These are phyloP conservation scores for Rotaria macrura DNA, from an alignment of 2,888 invertebrate genomes.

Conservation along the genomic window DNA sequence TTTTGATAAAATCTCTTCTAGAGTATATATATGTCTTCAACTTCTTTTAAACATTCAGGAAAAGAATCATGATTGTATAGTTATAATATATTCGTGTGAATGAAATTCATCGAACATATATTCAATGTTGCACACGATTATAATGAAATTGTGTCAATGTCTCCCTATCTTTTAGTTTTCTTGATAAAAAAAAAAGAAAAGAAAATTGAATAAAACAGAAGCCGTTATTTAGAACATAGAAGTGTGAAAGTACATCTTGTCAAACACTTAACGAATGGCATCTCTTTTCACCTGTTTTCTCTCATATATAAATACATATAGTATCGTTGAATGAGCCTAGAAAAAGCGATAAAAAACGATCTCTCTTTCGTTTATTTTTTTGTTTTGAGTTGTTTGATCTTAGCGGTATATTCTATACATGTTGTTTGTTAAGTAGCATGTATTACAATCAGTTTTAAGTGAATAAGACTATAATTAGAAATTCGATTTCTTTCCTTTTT, in stretches of 20 bases:
- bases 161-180: too few relatives aligned
- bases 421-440: neutral
- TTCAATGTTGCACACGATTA: too few relatives aligned
- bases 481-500: slow-evolving; percentile 54
- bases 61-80: too few relatives aligned
- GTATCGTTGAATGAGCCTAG: neutral
- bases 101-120: too few relatives aligned
- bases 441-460: neutral
- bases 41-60: too few relatives aligned
- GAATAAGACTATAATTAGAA: neutral
- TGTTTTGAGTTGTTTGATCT: neutral
- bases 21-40: too few relatives aligned
- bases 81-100: too few relatives aligned
- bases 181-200: neutral
- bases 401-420: neutral
- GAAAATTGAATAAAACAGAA: neutral
- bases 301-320: neutral
- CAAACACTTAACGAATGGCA: neutral
- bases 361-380: too few relatives aligned
- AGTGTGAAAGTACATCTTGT: neutral
- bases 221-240: neutral
- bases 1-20: too few relatives aligned
- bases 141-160: too few relatives aligned
- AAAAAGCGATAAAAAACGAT: neutral
- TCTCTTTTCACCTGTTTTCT: slow-evolving; percentile 7